These are phyloP conservation scores for Odiellus spinosus DNA, from an alignment of 2,888 invertebrate species.

Conservation along the genomic window DNA sequence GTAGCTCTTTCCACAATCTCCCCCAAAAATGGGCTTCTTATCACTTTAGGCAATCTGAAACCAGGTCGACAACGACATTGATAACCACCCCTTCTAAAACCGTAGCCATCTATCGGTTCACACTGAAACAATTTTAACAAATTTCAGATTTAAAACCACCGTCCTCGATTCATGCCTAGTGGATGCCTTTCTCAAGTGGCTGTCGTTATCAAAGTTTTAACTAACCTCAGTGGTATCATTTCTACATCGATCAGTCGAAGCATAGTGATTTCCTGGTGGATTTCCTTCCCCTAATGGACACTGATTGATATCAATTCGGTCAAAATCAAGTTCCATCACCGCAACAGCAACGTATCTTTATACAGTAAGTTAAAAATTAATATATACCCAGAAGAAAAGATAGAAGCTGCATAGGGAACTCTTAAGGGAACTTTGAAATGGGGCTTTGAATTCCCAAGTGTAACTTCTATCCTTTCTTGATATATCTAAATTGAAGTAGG, in stretches of 20 bases:
- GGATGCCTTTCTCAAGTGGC: neutral
- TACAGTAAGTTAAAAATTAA: no score
- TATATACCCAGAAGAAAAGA: no score
- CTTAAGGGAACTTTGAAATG: no score
- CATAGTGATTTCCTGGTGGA: conserved; percentile 69
- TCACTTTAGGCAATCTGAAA: conserved; percentile 65
- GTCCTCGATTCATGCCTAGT: neutral
- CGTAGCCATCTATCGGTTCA: conserved; percentile 91
- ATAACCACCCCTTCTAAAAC: conserved; percentile 85
- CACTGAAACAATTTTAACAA: conserved; percentile 42
- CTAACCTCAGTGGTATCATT: conserved; percentile 68
- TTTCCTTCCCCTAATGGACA: conserved; percentile 82
- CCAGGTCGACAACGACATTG: conserved; percentile 85
- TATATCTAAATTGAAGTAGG: no score
- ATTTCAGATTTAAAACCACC: neutral
- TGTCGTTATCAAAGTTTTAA: no score
- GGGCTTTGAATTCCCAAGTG: no score
- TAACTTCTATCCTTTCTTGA: no score
- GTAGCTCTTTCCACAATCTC: conserved; percentile 87
- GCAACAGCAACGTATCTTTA: conserved; percentile 72
- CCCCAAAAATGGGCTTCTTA: conserved; percentile 77
- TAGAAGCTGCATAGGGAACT: no score
- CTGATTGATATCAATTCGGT: conserved; percentile 92
- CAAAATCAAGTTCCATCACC: conserved; percentile 89
- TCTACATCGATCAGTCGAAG: conserved; percentile 78